phyloP scores from a whole-genome alignment of 2,113 vertebrate species.

The Pipra filicauda region DNA sequence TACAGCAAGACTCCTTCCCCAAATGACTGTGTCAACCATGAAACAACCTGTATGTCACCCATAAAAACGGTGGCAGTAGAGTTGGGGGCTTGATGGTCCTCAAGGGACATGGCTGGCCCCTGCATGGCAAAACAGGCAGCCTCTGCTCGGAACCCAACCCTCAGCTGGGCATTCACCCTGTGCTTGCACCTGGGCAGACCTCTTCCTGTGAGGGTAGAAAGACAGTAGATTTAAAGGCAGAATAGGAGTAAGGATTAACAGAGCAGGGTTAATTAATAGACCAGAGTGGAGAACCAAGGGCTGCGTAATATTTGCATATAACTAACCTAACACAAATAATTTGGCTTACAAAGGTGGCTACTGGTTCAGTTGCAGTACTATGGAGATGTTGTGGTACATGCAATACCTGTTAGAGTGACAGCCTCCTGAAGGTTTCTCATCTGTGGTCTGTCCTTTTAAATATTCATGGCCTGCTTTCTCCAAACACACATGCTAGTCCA shows the following conservation, averaged over 20 bases:
- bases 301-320: not conserved
- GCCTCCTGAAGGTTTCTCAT: not conserved
- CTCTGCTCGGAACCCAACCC: not conserved
- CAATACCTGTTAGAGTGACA: not conserved
- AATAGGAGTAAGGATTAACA: not conserved
- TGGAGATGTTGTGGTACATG: not conserved
- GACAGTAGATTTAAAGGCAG: not conserved
- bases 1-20: not conserved
- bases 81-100: not conserved
- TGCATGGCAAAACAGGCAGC: not conserved
- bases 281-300: not conserved
- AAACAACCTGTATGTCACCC: not conserved
- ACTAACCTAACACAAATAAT: not conserved
- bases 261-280: not conserved
- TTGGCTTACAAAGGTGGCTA: not conserved
- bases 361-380: not conserved
- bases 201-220: not conserved
- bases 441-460: conserved; percentile 7
- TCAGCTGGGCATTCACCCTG: not conserved
- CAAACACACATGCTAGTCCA: not conserved
- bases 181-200: not conserved
- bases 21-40: not conserved
- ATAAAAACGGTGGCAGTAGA: not conserved
- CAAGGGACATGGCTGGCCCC: not conserved
- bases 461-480: conserved; percentile 22